phyloP scores from a whole-genome alignment of 2,113 vertebrate genomes.

The Nestor notabilis region DNA sequence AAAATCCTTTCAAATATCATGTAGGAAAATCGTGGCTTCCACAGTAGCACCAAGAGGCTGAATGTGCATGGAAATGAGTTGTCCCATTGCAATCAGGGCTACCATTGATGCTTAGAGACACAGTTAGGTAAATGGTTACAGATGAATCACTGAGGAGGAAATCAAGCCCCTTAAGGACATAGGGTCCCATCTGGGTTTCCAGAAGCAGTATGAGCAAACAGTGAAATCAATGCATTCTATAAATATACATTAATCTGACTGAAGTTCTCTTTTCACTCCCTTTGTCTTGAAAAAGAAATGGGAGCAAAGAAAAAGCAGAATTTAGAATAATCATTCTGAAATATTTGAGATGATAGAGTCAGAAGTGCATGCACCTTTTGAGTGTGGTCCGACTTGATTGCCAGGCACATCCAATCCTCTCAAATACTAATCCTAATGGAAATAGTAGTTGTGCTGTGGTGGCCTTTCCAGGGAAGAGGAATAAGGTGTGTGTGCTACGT shows the following conservation, averaged over 20 bases:
- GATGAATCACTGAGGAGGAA: neutral
- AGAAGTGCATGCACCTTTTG: neutral
- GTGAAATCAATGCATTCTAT: neutral
- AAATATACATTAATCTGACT: neutral
- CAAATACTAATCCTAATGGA: neutral
- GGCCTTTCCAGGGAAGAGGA: neutral
- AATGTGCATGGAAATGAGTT: neutral
- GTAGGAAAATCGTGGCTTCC: neutral
- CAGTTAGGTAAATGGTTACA: neutral
- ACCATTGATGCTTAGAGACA: neutral
- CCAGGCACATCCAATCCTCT: neutral
- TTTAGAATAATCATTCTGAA: neutral
- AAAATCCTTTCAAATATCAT: rapidly evolving
- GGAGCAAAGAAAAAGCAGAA: neutral
- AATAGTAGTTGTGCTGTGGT: neutral
- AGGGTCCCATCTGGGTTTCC: neutral
- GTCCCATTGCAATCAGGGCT: rapidly evolving
- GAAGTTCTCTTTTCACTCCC: neutral
- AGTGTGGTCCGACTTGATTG: neutral
- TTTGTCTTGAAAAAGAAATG: neutral
- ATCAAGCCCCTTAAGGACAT: neutral
- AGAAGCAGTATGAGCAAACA: neutral
- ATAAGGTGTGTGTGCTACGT: neutral
- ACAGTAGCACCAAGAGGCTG: rapidly evolving
- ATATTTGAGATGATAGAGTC: neutral